Base-by-base conservation (phyloP, 1,140 invertebrate species). In the Drosophila elegans region DNA sequence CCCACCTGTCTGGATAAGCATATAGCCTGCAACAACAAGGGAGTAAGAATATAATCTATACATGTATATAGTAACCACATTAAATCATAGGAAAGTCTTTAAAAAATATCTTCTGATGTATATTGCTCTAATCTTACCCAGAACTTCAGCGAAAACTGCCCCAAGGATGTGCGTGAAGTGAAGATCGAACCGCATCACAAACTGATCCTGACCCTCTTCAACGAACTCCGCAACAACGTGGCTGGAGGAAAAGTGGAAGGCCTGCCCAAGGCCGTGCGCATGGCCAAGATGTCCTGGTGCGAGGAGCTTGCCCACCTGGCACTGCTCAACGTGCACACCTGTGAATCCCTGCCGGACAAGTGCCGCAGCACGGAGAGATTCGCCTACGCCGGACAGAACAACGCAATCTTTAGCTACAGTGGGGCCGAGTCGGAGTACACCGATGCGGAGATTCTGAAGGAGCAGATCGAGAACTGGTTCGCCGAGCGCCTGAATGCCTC, bases 211-310 rank as follows among this genome's bases (percentile, higher is more conserved):
- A 59, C 52, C 3, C 51, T 85, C 7, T 78, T 85, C 41, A 85
- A 85, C 52, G 81, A 80, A n/a, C 38, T 85, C 0, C 77, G 81
- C 2, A 85, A 85, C 55, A 85, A 80, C 2, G 74, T 85, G 2
- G 81, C 81, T 12, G 81, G 80, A 2, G 81, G 81, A 1, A 12
- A 4, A 5, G 49, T 85, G 11, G 61, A 85, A 6, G 42, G 45
- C 6, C 49, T 84, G 2, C 81, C 81, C 13, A 85, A 80, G 10
- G 81, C 82, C 2, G 25, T 72, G 3, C 82, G 82, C 12, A 86
- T 86, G 82, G 82, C 82, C 10, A 85, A 86, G 42, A 86, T 86
- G 82, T 75, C 74, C 38, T 88, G 82, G 82, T 86, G 82, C 48
- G 75, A 86, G 45, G 82, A 88, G 27, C 62, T 88, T 1, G 9